Evolutionary conservation across 2,797 vertebrate species (phyloP).

Genomic region (Sorex maritimensis): DNA sequence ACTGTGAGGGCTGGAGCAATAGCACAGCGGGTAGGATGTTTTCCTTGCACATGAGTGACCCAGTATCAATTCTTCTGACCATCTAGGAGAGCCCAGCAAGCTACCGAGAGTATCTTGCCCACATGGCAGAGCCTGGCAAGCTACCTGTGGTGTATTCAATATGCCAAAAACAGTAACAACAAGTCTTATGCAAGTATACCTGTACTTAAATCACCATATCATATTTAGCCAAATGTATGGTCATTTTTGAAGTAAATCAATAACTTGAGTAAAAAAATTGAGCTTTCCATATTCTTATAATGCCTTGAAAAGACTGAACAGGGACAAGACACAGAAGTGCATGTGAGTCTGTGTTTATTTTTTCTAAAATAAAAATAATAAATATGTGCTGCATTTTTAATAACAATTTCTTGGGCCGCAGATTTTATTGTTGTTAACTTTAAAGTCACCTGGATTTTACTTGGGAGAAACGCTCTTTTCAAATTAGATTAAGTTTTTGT

Average conservation of each 20-base stretch:
- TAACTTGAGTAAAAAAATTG: background rate
- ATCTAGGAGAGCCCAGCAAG: no score
- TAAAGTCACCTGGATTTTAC: background rate
- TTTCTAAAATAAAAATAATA: background rate
- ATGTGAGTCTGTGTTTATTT: no score
- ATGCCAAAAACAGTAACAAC: no score
- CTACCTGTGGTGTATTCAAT: no score
- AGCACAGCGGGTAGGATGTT: no score
- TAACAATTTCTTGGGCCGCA: no score
- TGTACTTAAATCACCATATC: background rate
- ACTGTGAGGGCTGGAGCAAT: no score
- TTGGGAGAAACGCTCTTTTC: background rate
- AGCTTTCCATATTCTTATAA: background rate
- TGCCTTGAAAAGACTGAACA: background rate
- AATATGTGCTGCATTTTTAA: background rate
- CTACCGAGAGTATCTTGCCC: no score
- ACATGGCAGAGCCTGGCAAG: no score
- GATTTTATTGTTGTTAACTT: background rate
- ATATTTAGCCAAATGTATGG: background rate
- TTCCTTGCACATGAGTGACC: no score
- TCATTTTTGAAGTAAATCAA: background rate
- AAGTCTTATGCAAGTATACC: background rate
- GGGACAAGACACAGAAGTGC: background rate
- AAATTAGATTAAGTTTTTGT: background rate
- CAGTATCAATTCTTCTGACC: no score